Evolutionary conservation across 2,797 vertebrate species (phyloP), one percentile per base, ranked within the genome.

Genomic region (Podarcis lilfordi): DNA sequence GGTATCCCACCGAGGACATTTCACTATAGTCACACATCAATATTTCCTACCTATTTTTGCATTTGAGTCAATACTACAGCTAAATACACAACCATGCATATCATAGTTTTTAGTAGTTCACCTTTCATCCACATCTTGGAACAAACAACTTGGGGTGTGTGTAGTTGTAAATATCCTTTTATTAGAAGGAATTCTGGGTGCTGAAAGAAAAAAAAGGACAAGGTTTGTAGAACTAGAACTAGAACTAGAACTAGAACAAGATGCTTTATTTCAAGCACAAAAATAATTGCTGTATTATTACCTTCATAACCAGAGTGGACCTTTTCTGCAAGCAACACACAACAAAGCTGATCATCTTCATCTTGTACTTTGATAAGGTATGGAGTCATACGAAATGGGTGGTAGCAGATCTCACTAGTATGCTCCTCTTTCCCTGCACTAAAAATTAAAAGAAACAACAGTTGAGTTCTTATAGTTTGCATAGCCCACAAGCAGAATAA

Each of bases 261-360:
- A 27, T 45, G 61, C 32, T 61, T 15, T 45, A 71, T 37, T 35
- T 13, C 37, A 45, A 17, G 10, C 13, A 78, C 8, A 82, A 11
- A 68, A 19, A 3, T 40, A 2, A 86, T 19, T 68, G 50, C 9
- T 43, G 45, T 71, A 76, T 74, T 72, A 72, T 96, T 95, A 99
- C 99, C 98, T 96, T 99, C 98, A 32, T 99, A 99, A 87, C 98
- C 99, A 1, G 99, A 99, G 96, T 98, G 98, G 85, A 99, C 98
- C 88, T 98, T 96, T 96, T 99, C 99, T 1, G 98, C 99, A 95
- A 99, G 97, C 91, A 99, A 95, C 89, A 99, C 97, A 94, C 99
- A 99, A 97, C 98, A 99, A 92, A 98, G 98, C 94, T 99, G 98
- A 90, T 98, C 98, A 21, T 94, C 97, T 0, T 91, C 96, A 91